Evolutionary conservation across 2,797 vertebrate genomes (phyloP), one percentile per base, ranked within the genome.

Genomic region (Hybognathus amarus): DNA sequence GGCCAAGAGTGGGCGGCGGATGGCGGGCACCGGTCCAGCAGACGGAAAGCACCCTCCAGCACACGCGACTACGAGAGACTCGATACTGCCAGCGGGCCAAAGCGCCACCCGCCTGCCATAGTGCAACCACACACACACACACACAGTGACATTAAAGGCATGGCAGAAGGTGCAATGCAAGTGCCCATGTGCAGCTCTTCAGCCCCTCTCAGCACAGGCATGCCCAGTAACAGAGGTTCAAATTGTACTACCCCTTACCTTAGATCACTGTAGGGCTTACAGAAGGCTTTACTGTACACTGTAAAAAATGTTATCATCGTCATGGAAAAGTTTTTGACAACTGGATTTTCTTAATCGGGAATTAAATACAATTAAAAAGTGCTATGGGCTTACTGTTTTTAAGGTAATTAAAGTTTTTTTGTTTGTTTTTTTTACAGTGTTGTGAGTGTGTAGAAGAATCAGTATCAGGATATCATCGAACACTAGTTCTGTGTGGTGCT

Each of bases 31-130:
- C 93, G 24, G 93, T 91, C 95, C 94, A 95, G 92, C 95, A 95
- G 90, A 94, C 89, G 20, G 94, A 94, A 90, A 95, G 93, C 83
- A 94, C 90, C 75, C 92, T 92, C 95, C 94, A 95, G 90, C 94
- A 95, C 83, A 95, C 93, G 2, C 90, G 94, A 76, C 94, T 95
- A 89, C 92, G 91, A 86, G 94, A 95, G 85, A 93, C 93, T 66
- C 93, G 91, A 90, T 95, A 93, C 91, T 94, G 94, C 94, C 95
- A 95, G 87, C 90, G 93, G 7, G 93, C 91, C 90, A 94, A 77
- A 40, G 92, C 92, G 24, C 93, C 94, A 90, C 94, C 95, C 30
- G 93, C 92, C 95, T 95, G 80, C 86, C 84, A 82, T 83, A 88
- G 77, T 70, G 83, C 86, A 89, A 86, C 79, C 85, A 91, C 36